Percentiles rank a stretch among this genome's conserved stretches.
These are phyloP conservation scores for Talpa occidentalis DNA, from an alignment of 2,113 vertebrate genomes.

Conservation along the genomic window DNA sequence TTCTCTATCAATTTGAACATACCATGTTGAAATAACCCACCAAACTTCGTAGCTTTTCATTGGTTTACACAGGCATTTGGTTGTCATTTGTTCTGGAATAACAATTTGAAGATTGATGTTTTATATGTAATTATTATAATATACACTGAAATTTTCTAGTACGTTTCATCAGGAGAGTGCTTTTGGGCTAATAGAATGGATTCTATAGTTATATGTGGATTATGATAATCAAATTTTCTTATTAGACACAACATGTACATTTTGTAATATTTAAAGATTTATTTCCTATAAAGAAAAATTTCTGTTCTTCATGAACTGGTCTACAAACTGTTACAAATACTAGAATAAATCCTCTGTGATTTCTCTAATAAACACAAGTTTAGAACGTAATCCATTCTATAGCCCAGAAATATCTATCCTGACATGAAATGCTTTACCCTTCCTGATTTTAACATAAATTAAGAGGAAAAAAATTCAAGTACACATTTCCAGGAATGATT, in stretches of 20 bases:
- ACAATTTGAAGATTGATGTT: background rate
- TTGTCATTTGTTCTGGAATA: background rate
- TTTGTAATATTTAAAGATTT: conserved; percentile 14
- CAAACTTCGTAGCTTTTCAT: conserved; percentile 2
- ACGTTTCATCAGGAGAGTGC: background rate
- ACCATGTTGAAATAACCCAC: background rate
- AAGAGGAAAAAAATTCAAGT: background rate
- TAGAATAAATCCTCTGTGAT: background rate
- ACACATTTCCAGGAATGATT: background rate
- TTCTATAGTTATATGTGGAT: background rate
- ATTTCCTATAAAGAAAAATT: conserved; percentile 29
- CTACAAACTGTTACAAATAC: background rate
- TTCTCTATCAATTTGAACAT: background rate
- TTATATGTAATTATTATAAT: conserved; percentile 25
- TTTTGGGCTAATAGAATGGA: conserved; percentile 37
- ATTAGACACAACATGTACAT: background rate
- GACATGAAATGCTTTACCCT: background rate
- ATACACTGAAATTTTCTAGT: background rate
- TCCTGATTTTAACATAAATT: background rate
- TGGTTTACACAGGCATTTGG: background rate
- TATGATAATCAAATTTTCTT: conserved; percentile 1
- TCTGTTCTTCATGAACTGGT: background rate
- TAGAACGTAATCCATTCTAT: background rate
- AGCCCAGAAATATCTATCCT: background rate
- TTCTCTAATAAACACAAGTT: background rate